These are phyloP conservation scores for Habrosyne pyritoides DNA, from an alignment of 2,888 invertebrate species.

Conservation along the genomic window DNA sequence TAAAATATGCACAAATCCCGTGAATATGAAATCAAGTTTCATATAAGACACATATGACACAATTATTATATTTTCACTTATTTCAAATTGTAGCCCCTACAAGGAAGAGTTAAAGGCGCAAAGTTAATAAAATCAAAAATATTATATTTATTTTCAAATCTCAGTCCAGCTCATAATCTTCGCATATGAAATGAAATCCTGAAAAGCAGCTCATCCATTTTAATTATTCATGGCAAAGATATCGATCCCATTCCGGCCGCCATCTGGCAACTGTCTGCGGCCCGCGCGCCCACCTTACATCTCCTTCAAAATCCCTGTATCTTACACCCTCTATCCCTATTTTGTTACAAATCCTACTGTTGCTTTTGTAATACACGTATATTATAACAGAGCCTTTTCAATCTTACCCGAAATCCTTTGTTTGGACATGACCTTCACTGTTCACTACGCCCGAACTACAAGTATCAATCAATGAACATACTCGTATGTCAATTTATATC, in stretches of 20 bases:
- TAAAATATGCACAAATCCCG: too few relatives aligned
- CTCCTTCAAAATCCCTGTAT: constrained; percentile 8
- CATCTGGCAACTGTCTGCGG: constrained; percentile 40
- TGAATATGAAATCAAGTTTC: too few relatives aligned
- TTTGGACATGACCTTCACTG: not conserved
- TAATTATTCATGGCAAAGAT: constrained; percentile 69
- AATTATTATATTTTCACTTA: too few relatives aligned
- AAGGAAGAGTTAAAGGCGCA: too few relatives aligned
- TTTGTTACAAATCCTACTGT: constrained; percentile 20
- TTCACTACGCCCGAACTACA: not conserved
- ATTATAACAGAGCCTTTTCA: not conserved
- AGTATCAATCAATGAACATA: not conserved
- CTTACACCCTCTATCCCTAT: constrained; percentile 14
- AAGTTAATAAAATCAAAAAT: not conserved
- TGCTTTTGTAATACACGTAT: not conserved
- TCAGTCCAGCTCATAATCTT: not conserved
- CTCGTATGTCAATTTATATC: not conserved
- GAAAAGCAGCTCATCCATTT: constrained; percentile 62
- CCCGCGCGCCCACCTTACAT: constrained; percentile 31
- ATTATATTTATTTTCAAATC: not conserved
- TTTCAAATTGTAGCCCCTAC: too few relatives aligned
- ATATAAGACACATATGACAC: too few relatives aligned
- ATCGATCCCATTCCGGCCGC: constrained; percentile 55
- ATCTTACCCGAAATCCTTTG: not conserved
- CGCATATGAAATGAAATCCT: constrained; percentile 25